Conservation (phyloP, 1,140 invertebrate species). For the Parasteatoda tepidariorum region DNA sequence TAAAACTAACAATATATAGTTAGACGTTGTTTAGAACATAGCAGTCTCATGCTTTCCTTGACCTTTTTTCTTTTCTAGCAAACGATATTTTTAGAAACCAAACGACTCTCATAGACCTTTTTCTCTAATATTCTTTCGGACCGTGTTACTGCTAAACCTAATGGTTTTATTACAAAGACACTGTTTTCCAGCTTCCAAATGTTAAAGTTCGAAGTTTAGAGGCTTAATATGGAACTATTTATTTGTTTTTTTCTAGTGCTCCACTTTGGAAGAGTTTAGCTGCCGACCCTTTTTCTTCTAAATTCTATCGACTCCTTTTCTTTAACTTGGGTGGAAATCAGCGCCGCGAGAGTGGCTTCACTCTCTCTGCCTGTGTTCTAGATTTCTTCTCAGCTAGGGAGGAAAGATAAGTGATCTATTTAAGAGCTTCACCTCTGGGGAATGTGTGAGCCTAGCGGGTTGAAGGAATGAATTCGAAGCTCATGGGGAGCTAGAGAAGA, state of each 20-base stretch:
- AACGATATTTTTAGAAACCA: not conserved
- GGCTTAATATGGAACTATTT: constrained; percentile 19
- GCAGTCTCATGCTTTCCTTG: too few relatives aligned
- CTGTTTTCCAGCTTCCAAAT: constrained; percentile 1
- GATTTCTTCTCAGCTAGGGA: not conserved
- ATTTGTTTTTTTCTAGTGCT: constrained; percentile 13
- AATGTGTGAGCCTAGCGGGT: not conserved
- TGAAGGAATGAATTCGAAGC: constrained; percentile 30
- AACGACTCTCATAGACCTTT: not conserved
- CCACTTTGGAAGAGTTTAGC: constrained; percentile 19
- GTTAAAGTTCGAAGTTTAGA: not conserved
- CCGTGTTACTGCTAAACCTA: not conserved
- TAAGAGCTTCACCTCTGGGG: constrained; percentile 14
- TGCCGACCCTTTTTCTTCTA: too few relatives aligned
- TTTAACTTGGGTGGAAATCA: constrained; percentile 22
- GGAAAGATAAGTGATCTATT: constrained; percentile 38
- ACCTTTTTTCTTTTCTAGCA: too few relatives aligned
- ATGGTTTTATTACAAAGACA: constrained; percentile 28
- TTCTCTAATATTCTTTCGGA: not conserved
- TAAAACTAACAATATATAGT: too few relatives aligned
- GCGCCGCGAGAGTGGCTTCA: not conserved
- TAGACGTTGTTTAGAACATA: too few relatives aligned
- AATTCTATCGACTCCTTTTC: not conserved
- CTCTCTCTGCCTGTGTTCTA: constrained; percentile 1
- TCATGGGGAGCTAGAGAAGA: not conserved